phyloP scores from a whole-genome alignment of 2,888 invertebrate species.

The Mamestra brassicae region DNA sequence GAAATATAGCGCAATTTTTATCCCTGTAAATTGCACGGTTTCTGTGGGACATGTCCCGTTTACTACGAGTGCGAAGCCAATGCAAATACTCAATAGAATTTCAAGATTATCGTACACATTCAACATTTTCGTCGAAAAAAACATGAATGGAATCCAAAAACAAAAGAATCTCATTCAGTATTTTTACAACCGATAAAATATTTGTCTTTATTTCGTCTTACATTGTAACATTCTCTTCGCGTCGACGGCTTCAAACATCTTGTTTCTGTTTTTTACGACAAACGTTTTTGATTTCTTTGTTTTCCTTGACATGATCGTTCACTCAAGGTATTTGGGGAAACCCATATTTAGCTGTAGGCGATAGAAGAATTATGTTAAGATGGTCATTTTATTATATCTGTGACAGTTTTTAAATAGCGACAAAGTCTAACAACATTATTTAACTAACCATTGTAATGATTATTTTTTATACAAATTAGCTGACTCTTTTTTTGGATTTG shows the following conservation, averaged over 20 bases:
- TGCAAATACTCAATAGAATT: neutral
- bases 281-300: slow-evolving; percentile 13
- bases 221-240: slow-evolving; percentile 22
- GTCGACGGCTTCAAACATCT: slow-evolving; percentile 8
- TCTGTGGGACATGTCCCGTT: no score
- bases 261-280: slow-evolving; percentile 16
- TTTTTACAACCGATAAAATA: slow-evolving; percentile 27
- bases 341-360: no score
- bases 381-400: no score
- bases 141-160: slow-evolving; percentile 7
- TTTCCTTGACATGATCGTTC: neutral
- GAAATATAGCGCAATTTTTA: neutral
- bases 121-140: neutral
- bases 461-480: no score
- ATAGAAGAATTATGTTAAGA: no score
- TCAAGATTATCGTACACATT: neutral
- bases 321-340: neutral
- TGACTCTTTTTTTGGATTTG: no score
- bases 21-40: no score
- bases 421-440: no score
- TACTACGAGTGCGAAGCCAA: no score
- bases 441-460: no score
- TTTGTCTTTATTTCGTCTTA: neutral
- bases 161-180: slow-evolving; percentile 8
- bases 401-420: no score